These are phyloP conservation scores for Caranx melampygus DNA, from an alignment of 2,113 vertebrate genomes.

Conservation along the genomic window DNA sequence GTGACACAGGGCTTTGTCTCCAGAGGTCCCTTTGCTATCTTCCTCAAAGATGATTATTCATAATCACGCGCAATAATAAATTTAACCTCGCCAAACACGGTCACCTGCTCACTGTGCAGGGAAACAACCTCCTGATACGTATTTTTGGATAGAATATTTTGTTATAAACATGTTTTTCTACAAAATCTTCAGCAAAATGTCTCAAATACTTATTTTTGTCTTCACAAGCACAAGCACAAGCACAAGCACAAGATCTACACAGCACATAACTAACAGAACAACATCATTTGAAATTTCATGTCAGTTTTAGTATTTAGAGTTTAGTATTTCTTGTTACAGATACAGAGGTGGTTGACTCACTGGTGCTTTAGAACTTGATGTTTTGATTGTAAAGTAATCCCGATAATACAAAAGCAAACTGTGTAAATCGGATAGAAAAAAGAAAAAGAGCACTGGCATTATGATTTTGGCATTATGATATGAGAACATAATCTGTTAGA, in stretches of 20 bases:
- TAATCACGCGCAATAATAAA: conserved; percentile 8
- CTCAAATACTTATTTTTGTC: not conserved
- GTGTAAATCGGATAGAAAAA: not conserved
- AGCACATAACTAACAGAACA: not conserved
- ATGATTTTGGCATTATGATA: not conserved
- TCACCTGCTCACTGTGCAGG: not conserved
- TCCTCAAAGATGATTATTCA: conserved; percentile 25
- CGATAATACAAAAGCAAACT: not conserved
- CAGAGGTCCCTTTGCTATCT: conserved; percentile 4
- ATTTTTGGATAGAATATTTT: too few relatives aligned
- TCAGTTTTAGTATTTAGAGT: not conserved
- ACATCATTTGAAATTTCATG: not conserved
- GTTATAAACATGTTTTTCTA: not conserved
- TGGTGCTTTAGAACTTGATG: not conserved
- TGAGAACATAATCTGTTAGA: conserved; percentile 3
- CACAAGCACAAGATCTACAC: too few relatives aligned
- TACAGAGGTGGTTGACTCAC: not conserved
- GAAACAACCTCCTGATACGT: not conserved
- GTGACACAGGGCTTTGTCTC: conserved; percentile 36
- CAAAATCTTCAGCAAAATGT: not conserved
- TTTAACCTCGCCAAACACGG: not conserved
- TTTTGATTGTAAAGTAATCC: not conserved
- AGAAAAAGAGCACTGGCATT: not conserved
- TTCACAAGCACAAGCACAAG: too few relatives aligned
- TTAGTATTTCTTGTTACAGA: not conserved